These are phyloP conservation scores for Enteromius treurensis DNA, from an alignment of 2,797 vertebrate genomes.

Conservation along the genomic window DNA sequence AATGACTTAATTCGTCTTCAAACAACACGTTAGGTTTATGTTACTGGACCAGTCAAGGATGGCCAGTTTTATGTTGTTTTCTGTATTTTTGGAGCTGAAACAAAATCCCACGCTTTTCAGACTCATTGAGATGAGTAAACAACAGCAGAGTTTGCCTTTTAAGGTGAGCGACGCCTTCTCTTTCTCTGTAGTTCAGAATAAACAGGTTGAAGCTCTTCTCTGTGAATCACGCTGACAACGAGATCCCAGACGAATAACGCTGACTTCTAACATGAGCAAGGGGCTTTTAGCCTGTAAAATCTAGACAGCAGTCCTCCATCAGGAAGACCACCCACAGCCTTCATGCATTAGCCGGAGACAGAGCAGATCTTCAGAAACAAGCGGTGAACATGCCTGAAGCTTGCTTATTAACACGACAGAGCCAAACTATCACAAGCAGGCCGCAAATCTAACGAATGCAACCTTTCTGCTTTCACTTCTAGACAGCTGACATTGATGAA, in stretches of 20 bases:
- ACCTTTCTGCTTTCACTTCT: background rate
- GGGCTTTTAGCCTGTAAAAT: conserved; percentile 11
- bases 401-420: conserved; percentile 4
- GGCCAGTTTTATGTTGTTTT: background rate
- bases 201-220: conserved; percentile 5
- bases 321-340: conserved; percentile 11
- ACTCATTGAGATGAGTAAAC: background rate
- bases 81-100: background rate
- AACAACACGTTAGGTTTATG: background rate
- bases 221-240: background rate
- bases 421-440: background rate
- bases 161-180: background rate
- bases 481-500: background rate
- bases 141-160: conserved; percentile 5
- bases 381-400: background rate
- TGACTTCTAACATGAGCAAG: conserved; percentile 1
- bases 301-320: conserved; percentile 28
- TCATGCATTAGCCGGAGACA: background rate
- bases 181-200: conserved; percentile 20
- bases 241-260: background rate
- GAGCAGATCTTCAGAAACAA: background rate
- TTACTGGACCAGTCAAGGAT: background rate
- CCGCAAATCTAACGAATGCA: background rate
- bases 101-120: background rate
- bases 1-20: background rate